Percentiles rank a stretch among this genome's conserved stretches.
Conservation (phyloP, 2,888 invertebrate species). For the Phengaris arion region DNA sequence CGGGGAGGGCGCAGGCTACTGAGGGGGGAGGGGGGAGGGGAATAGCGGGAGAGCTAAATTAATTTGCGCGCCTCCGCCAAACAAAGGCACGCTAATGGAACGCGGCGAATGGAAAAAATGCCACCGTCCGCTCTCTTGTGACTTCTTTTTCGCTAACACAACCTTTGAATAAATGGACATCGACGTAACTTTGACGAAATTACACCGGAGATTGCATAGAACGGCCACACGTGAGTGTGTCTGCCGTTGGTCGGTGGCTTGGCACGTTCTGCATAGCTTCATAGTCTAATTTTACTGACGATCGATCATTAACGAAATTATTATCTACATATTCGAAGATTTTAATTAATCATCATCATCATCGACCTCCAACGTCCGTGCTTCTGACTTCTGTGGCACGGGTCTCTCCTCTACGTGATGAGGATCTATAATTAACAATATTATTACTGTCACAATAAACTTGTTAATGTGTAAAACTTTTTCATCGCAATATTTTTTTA, state of each 20-base stretch:
- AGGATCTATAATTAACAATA: no score
- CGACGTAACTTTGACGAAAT: conserved; percentile 49
- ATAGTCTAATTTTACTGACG: no score
- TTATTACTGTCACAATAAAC: no score
- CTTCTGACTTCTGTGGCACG: no score
- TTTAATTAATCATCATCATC: no score
- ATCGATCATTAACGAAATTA: no score
- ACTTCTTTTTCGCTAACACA: conserved; percentile 74
- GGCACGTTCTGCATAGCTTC: neutral
- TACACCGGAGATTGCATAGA: neutral
- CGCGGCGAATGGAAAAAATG: conserved; percentile 80
- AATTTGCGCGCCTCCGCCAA: conserved; percentile 80
- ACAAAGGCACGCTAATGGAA: conserved; percentile 81
- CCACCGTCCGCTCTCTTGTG: conserved; percentile 78
- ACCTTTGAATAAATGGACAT: conserved; percentile 78
- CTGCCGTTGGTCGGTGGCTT: no score
- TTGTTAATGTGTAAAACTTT: no score
- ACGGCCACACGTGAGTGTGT: neutral
- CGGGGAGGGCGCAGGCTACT: conserved; percentile 56
- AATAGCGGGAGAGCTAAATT: conserved; percentile 80
- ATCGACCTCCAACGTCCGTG: no score
- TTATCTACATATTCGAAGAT: no score
- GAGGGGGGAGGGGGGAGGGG: conserved; percentile 66
- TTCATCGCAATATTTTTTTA: no score
- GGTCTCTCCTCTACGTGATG: no score